Percentiles rank a stretch among this genome's conserved stretches.
These are phyloP conservation scores for Seladonia tumulorum DNA, from an alignment of 2,888 invertebrate genomes.

Conservation along the genomic window DNA sequence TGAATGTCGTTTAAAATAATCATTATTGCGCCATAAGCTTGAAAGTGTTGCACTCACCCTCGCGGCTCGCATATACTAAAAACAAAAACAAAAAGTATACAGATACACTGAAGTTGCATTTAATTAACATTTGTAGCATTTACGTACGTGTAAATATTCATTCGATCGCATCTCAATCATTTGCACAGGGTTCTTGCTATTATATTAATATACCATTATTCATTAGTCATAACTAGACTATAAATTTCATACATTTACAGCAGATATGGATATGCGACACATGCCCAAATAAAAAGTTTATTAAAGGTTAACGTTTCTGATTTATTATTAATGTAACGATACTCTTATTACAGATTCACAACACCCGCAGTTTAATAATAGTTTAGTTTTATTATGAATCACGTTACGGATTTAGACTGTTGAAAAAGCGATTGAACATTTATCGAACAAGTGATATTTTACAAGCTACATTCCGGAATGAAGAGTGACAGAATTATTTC, in stretches of 20 bases:
- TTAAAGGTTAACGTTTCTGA: not conserved
- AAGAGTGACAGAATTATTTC: not conserved
- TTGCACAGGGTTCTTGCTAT: not conserved
- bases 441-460: not conserved
- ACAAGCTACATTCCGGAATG: not conserved
- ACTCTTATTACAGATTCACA: constrained; percentile 4
- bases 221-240: not conserved
- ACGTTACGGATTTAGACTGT: not conserved
- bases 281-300: not conserved
- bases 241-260: constrained; percentile 6
- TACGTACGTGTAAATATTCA: not conserved
- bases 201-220: not conserved
- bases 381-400: too few species aligned
- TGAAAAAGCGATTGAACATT: not conserved
- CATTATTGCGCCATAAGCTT: constrained; percentile 6
- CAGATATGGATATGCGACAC: not conserved
- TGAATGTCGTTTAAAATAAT: not conserved
- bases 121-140: not conserved
- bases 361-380: not conserved
- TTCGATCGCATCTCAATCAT: not conserved
- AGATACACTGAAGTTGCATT: not conserved
- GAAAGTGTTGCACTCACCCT: not conserved
- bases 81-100: not conserved
- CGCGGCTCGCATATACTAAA: constrained; percentile 10
- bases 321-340: not conserved